A percentile compares a stretch with the other conserved stretches of the same genome.
phyloP scores from a whole-genome alignment of 2,113 vertebrate species.

The Hymenochirus boettgeri region DNA sequence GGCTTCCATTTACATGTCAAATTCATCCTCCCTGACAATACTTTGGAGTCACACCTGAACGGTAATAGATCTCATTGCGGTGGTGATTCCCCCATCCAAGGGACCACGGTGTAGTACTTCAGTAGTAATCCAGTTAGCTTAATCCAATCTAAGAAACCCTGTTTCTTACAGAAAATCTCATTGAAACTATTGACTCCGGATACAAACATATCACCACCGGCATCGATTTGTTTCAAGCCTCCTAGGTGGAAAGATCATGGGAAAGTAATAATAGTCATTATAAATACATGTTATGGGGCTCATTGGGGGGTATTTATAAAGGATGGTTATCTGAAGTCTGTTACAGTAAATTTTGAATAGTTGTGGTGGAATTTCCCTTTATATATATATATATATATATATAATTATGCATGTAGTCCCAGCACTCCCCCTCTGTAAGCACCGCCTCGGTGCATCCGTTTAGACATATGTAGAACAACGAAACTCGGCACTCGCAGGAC shows the following conservation, averaged over 20 bases:
- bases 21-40: neutral
- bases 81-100: slow-evolving; percentile 12
- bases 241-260: neutral
- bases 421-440: no score
- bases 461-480: no score
- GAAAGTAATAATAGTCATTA: no score
- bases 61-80: neutral
- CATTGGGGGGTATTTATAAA: no score
- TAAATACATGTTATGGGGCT: no score
- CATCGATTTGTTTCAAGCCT: neutral
- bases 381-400: no score
- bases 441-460: no score
- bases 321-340: no score
- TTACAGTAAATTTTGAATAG: no score
- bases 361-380: no score
- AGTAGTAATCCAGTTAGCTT: neutral
- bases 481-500: no score
- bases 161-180: neutral
- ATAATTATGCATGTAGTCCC: no score
- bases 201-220: neutral
- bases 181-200: neutral
- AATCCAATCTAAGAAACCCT: neutral
- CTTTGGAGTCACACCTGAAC: neutral
- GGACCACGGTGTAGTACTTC: slow-evolving; percentile 18
- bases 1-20: neutral